Conservation (phyloP, 2,113 vertebrate genomes). For the Hyperopisus bebe region DNA sequence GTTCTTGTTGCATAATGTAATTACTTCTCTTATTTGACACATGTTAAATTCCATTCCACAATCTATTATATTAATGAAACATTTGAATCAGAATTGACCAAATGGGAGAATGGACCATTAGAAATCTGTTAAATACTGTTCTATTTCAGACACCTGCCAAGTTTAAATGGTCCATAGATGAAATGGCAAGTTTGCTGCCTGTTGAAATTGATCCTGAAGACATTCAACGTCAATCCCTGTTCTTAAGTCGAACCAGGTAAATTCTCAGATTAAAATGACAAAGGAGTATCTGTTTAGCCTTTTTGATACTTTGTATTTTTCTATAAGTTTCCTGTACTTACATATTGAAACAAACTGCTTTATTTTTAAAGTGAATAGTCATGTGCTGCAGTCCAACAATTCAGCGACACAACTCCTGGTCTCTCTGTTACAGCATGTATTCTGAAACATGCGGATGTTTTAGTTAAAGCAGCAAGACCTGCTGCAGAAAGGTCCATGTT, state of each 20-base stretch:
- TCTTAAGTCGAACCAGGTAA: conserved; percentile 82
- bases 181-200: conserved; percentile 85
- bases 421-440: background rate
- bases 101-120: background rate
- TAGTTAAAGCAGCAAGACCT: background rate
- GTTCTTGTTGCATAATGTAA: background rate
- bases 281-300: background rate
- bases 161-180: conserved; percentile 95
- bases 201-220: conserved; percentile 92
- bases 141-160: conserved; percentile 78
- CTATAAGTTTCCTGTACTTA: no score
- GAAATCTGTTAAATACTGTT: background rate
- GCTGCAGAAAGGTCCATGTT: background rate
- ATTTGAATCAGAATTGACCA: background rate
- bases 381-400: background rate
- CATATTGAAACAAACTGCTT: background rate
- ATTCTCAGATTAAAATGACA: background rate
- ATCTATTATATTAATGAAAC: background rate
- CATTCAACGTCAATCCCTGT: conserved; percentile 81
- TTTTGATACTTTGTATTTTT: background rate
- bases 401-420: background rate
- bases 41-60: background rate
- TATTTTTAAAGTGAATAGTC: background rate
- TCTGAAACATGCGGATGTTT: background rate
- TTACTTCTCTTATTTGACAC: background rate